These are phyloP conservation scores for Myrmecophaga tridactyla DNA, from an alignment of 2,113 vertebrate species.

Conservation along the genomic window DNA sequence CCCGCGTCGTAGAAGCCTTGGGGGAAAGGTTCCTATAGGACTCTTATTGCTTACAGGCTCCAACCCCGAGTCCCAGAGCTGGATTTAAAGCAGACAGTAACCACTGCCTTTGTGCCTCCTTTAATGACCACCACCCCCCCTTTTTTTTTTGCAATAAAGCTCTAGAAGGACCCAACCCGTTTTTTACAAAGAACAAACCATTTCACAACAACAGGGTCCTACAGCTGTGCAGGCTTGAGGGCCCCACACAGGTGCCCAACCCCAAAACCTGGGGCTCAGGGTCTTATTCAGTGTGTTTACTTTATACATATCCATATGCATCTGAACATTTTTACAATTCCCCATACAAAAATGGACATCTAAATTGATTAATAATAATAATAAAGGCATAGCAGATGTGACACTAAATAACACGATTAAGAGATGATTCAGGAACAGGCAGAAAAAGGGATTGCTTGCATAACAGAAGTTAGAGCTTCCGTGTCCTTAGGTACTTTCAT, in stretches of 20 bases:
- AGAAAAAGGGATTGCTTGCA: background rate
- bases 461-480: background rate
- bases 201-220: background rate
- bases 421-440: background rate
- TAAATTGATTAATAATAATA: too few relatives aligned
- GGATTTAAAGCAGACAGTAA: background rate
- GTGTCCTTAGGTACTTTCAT: background rate
- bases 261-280: background rate
- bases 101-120: background rate
- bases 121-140: too few relatives aligned
- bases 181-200: background rate
- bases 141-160: background rate
- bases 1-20: background rate
- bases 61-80: background rate
- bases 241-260: background rate
- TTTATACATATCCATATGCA: background rate
- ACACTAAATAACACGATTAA: background rate
- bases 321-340: background rate
- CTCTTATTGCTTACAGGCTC: background rate
- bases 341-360: background rate
- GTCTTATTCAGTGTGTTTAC: background rate
- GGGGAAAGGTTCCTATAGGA: background rate
- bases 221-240: too few relatives aligned
- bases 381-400: background rate
- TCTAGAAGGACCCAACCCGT: background rate